Evolutionary conservation across 2,888 invertebrate genomes (phyloP).

Genomic region (Meloe dianella): DNA sequence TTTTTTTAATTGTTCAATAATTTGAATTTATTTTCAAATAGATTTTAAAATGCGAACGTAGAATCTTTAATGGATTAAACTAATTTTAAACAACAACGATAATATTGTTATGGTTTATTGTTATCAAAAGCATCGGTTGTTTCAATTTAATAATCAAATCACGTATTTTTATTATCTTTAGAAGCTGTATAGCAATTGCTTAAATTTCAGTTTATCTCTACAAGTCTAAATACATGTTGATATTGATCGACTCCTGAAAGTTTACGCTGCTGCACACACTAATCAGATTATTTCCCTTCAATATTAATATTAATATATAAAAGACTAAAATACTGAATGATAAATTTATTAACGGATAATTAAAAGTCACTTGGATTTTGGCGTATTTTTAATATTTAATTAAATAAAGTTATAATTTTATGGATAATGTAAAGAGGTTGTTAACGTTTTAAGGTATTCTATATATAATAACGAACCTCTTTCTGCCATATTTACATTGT

Average conservation of each 20-base stretch:
- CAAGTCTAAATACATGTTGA: constrained; percentile 26
- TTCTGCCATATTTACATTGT: constrained; percentile 6
- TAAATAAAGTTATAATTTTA: constrained; percentile 8
- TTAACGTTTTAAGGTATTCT: background rate
- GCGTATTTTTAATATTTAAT: background rate
- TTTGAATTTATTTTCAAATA: background rate
- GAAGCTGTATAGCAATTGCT: constrained; percentile 36
- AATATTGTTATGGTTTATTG: constrained; percentile 2
- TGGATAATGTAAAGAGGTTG: background rate
- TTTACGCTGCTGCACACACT: constrained; percentile 15
- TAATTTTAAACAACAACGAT: background rate
- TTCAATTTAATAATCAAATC: constrained; percentile 1
- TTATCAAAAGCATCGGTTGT: constrained; percentile 6
- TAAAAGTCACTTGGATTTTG: background rate
- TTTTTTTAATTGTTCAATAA: background rate
- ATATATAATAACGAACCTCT: background rate
- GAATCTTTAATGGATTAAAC: constrained; percentile 3
- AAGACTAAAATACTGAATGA: background rate
- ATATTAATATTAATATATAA: constrained; percentile 6
- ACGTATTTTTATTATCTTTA: constrained; percentile 1
- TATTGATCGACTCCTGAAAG: constrained; percentile 23
- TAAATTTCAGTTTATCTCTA: constrained; percentile 38
- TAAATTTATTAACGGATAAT: background rate
- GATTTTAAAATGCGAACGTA: background rate
- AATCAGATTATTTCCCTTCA: background rate